Evolutionary conservation across 2,888 invertebrate species (phyloP), one percentile per base, ranked within the genome.

Genomic region (Trachelus tabidus): DNA sequence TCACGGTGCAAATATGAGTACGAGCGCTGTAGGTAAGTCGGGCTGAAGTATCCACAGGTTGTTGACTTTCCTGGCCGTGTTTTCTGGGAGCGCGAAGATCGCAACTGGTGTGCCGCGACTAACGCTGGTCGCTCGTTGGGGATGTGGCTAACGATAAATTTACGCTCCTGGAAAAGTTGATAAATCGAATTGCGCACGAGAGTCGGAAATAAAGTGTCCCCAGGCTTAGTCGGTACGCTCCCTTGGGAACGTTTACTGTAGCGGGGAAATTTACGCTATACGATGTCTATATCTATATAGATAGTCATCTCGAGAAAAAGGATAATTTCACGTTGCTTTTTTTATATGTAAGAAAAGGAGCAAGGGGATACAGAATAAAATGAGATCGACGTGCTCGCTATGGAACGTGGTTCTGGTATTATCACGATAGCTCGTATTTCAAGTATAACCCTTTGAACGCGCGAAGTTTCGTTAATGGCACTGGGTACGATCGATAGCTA

Each of bases 21-120:
- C 71, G 12, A 71, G 12, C 71, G 34, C 31, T 31, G 71, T 71
- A 71, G 31, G 71, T 71, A 71, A 71, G 71, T 71, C 71, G 71
- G 37, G 80, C 83, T 86, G 81, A 85, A 87, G 85, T 86, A 89
- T 89, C 89, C 87, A 89, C 88, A 89, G 88, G 89, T 89, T 88
- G 89, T 89, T 88, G 89, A 89, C 86, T 89, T 87, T 82, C 83
- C 84, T 84, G 84, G 84, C 83, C 84, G 86, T 84, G 85, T 69
- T 81, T 86, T 86, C 85, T 85, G 84, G 79, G 37, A 35, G n/a
- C n/a, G 71, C 56, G 81, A 83, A 80, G 83, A 86, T 85, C 80
- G 87, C 85, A 85, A 87, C 85, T 84, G 84, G 85, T 85, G 84
- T 71, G 71, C 71, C 31, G 71, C 31, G 12, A 69, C 71, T 71